A percentile compares a stretch with the other conserved stretches of the same genome.
Conservation (phyloP, 1,140 invertebrate genomes). For the Aphaenogaster rudis region DNA sequence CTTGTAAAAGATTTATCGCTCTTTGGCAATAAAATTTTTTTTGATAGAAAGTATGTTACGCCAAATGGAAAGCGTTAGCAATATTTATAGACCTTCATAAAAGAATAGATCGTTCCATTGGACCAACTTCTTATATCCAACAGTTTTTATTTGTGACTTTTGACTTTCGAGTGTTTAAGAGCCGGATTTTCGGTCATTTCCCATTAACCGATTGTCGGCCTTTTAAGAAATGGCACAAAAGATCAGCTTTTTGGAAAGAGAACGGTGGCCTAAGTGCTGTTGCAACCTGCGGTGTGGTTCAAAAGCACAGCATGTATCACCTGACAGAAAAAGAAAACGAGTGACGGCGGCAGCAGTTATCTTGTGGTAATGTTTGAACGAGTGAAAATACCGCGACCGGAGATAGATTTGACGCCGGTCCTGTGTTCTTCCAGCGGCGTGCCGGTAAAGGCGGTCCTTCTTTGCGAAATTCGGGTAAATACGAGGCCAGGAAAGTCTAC, state of each 20-base stretch:
- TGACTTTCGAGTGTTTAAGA: not conserved
- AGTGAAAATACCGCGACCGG: conserved; percentile 60
- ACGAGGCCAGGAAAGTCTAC: conserved; percentile 28
- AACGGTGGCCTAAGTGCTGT: not conserved
- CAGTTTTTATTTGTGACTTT: not conserved
- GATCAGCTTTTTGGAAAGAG: not conserved
- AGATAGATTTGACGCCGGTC: conserved; percentile 66
- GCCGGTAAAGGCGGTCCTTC: conserved; percentile 23
- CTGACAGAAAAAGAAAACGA: not conserved
- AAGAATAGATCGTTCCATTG: not conserved
- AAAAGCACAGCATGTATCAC: conserved; percentile 50
- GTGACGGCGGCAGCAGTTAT: not conserved
- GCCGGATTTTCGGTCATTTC: not conserved
- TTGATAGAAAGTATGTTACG: not conserved
- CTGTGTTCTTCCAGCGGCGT: conserved; percentile 54
- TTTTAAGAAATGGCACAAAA: not conserved
- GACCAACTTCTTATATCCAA: not conserved
- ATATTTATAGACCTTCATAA: not conserved
- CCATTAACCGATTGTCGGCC: not conserved
- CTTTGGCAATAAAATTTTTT: not conserved
- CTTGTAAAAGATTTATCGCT: not conserved
- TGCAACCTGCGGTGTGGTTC: not conserved
- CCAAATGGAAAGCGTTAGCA: not conserved
- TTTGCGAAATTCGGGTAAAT: conserved; percentile 71
- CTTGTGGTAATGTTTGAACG: conserved; percentile 75